Percentiles rank a stretch among this genome's conserved stretches.
Conservation (phyloP, 2,113 vertebrate species). For the Triplophysa dalaica region DNA sequence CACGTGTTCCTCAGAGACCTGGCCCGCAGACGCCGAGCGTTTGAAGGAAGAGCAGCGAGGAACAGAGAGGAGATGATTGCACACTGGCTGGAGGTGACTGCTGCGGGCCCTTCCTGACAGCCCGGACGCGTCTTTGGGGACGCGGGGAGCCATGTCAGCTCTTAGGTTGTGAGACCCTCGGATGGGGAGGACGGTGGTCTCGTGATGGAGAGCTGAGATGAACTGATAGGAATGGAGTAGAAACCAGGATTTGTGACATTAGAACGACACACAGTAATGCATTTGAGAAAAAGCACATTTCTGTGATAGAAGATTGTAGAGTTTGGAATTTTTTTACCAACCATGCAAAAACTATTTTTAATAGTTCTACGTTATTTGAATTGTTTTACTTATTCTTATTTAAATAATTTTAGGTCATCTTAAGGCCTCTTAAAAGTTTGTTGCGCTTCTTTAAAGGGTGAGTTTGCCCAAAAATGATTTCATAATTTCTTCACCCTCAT, state of each 20-base stretch:
- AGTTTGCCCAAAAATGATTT: no score
- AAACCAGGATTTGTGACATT: not conserved
- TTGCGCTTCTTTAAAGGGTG: no score
- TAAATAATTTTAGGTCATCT: no score
- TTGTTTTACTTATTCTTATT: no score
- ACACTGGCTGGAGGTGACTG: conserved; percentile 51
- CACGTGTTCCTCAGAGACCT: conserved; percentile 49
- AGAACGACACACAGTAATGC: not conserved
- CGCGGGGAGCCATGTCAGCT: conserved; percentile 26
- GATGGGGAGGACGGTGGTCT: conserved; percentile 35
- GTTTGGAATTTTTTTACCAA: no score
- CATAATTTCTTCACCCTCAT: no score
- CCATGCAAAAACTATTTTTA: no score
- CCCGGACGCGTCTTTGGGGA: conserved; percentile 54
- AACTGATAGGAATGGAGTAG: not conserved
- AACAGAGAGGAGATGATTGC: conserved; percentile 59
- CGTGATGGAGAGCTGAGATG: conserved; percentile 39
- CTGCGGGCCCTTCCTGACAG: conserved; percentile 51
- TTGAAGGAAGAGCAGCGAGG: conserved; percentile 51
- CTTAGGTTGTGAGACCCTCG: conserved; percentile 41
- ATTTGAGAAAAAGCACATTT: not conserved
- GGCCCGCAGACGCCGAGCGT: conserved; percentile 31
- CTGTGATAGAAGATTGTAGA: not conserved
- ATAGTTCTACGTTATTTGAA: no score
- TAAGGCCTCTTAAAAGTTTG: no score